These are phyloP conservation scores for Neosalanx taihuensis DNA, from an alignment of 2,797 vertebrate species.

Conservation along the genomic window DNA sequence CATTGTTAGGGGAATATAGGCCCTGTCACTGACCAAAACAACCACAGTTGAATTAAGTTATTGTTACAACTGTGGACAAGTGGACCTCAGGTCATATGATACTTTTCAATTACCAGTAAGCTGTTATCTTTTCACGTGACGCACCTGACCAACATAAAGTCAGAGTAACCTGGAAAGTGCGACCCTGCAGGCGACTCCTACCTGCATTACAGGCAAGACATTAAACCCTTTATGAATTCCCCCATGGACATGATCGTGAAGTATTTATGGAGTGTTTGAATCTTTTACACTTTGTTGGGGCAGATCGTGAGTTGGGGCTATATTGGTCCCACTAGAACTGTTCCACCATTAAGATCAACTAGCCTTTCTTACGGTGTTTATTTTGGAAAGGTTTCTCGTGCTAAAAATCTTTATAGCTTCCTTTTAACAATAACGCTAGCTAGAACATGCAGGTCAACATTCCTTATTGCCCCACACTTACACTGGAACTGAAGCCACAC, in stretches of 20 bases:
- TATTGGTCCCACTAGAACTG: constrained; percentile 31
- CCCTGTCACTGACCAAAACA: constrained; percentile 26
- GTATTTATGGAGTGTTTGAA: constrained; percentile 59
- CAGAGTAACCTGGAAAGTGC: constrained; percentile 49
- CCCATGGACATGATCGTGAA: constrained; percentile 45
- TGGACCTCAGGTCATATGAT: constrained; percentile 28
- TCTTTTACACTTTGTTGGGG: constrained; percentile 43
- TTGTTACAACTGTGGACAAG: constrained; percentile 37
- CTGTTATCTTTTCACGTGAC: constrained; percentile 6
- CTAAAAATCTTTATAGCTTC: constrained; percentile 24
- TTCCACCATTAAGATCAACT: constrained; percentile 31
- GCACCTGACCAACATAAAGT: constrained; percentile 24
- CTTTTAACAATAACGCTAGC: constrained; percentile 32
- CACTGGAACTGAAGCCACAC: not conserved
- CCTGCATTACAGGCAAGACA: constrained; percentile 48
- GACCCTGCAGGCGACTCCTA: constrained; percentile 38
- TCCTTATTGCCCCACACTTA: not conserved
- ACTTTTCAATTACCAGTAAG: constrained; percentile 16
- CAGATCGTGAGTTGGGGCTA: not conserved
- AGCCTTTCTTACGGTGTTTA: constrained; percentile 34
- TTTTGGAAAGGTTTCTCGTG: constrained; percentile 25
- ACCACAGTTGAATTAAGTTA: constrained; percentile 23
- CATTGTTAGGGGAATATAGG: constrained; percentile 2
- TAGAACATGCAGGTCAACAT: constrained; percentile 2
- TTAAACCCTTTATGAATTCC: constrained; percentile 56